Percentiles rank a stretch among this genome's conserved stretches.
Conservation (phyloP, 2,888 invertebrate species). For the Aphodius granarius region DNA sequence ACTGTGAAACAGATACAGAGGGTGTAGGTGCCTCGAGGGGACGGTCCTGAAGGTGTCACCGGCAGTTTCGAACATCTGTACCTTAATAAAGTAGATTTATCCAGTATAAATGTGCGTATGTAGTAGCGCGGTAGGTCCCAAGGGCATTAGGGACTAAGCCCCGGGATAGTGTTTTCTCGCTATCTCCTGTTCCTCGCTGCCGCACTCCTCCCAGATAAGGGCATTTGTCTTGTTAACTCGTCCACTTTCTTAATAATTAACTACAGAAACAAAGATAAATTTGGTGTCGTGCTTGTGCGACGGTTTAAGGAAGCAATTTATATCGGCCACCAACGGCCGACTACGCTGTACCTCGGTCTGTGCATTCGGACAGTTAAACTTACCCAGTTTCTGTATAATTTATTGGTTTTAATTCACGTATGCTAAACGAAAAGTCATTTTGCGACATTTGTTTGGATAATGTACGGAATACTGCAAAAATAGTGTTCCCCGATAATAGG, state of each 20-base stretch:
- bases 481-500: no score
- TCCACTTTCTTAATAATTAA: conserved; percentile 26
- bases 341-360: background rate
- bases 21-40: background rate
- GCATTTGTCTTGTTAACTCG: conserved; percentile 22
- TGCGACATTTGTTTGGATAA: background rate
- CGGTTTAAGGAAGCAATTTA: conserved; percentile 22
- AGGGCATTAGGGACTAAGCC: conserved; percentile 6
- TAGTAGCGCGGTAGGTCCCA: conserved; percentile 8
- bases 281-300: conserved; percentile 17
- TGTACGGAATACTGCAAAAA: no score
- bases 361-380: background rate
- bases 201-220: background rate
- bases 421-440: background rate
- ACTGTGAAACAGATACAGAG: background rate
- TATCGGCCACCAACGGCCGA: conserved; percentile 1
- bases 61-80: conserved; percentile 15
- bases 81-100: conserved; percentile 21
- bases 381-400: background rate
- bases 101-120: conserved; percentile 16
- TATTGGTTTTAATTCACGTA: background rate
- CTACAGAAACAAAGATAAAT: conserved; percentile 24
- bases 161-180: background rate
- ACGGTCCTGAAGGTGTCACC: conserved; percentile 6
- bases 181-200: conserved; percentile 1